Percentiles rank a stretch among this genome's conserved stretches.
These are phyloP conservation scores for Apamea crenata DNA, from an alignment of 2,888 invertebrate genomes.

Conservation along the genomic window DNA sequence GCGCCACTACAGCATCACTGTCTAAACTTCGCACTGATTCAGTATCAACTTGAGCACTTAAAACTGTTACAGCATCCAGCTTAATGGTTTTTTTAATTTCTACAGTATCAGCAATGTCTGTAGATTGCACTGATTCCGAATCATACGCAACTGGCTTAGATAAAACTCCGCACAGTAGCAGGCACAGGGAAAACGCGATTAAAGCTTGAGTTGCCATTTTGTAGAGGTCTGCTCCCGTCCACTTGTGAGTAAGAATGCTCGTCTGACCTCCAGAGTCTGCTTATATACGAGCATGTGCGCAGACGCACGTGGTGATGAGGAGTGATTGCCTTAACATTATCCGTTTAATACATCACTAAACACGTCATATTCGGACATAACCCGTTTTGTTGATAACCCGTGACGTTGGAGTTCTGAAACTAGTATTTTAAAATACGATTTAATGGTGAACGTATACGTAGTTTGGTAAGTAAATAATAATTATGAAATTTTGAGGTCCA, in stretches of 20 bases:
- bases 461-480: background rate
- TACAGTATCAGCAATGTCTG: background rate
- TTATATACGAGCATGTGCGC: conserved; percentile 26
- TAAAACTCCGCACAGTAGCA: background rate
- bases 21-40: background rate
- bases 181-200: conserved; percentile 16
- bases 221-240: conserved; percentile 4
- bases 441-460: background rate
- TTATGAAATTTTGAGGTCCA: background rate
- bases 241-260: conserved; percentile 7
- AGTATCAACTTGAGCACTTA: background rate
- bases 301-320: conserved; percentile 11
- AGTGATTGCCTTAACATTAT: background rate
- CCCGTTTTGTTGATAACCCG: background rate
- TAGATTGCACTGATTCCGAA: background rate
- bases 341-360: background rate
- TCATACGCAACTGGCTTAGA: conserved; percentile 15
- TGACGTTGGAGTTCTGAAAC: conserved; percentile 21
- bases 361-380: conserved; percentile 16
- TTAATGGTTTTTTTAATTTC: background rate
- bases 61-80: background rate
- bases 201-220: conserved; percentile 18
- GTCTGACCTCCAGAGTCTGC: too few relatives aligned
- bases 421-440: background rate
- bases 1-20: background rate